Percentiles rank a stretch among this genome's conserved stretches.
Conservation (phyloP, 2,888 invertebrate genomes). For the Gisinianus flammeolus region DNA sequence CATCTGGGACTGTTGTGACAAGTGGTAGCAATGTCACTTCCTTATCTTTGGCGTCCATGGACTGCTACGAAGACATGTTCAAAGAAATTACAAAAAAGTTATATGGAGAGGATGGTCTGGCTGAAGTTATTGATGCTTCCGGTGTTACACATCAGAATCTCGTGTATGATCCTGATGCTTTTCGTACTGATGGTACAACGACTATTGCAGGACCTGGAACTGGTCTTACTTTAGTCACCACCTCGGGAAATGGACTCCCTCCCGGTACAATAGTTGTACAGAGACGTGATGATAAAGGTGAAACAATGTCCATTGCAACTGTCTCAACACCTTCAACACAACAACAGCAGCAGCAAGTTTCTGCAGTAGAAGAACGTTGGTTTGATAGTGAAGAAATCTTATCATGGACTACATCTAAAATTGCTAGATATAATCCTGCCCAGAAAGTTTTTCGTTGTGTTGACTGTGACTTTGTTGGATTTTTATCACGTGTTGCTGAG, state of each 20-base stretch:
- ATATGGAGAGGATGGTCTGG: conserved; percentile 76
- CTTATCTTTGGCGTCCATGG: conserved; percentile 33
- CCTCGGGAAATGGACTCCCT: conserved; percentile 53
- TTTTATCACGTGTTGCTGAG: conserved; percentile 75
- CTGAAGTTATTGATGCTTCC: conserved; percentile 52
- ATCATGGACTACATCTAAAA: conserved; percentile 78
- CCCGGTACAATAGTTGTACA: conserved; percentile 57
- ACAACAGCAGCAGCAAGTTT: conserved; percentile 2
- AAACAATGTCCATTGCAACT: neutral
- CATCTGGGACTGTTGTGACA: conserved; percentile 11
- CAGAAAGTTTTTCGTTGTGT: conserved; percentile 77
- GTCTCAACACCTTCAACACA: neutral
- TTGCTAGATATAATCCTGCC: conserved; percentile 78
- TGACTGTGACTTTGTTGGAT: conserved; percentile 78
- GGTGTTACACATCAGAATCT: conserved; percentile 40
- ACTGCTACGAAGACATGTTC: conserved; percentile 79
- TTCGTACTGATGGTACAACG: conserved; percentile 41
- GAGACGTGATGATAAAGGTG: conserved; percentile 45
- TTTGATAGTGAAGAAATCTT: conserved; percentile 74
- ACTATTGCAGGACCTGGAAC: conserved; percentile 15
- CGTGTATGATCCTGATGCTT: conserved; percentile 55
- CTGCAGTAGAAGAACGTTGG: conserved; percentile 66
- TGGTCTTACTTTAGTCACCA: conserved; percentile 48
- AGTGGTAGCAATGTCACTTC: conserved; percentile 22
- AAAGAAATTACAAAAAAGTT: conserved; percentile 91